Evolutionary conservation across 2,888 invertebrate species (phyloP).

Genomic region (Drosophila peninsularis): DNA sequence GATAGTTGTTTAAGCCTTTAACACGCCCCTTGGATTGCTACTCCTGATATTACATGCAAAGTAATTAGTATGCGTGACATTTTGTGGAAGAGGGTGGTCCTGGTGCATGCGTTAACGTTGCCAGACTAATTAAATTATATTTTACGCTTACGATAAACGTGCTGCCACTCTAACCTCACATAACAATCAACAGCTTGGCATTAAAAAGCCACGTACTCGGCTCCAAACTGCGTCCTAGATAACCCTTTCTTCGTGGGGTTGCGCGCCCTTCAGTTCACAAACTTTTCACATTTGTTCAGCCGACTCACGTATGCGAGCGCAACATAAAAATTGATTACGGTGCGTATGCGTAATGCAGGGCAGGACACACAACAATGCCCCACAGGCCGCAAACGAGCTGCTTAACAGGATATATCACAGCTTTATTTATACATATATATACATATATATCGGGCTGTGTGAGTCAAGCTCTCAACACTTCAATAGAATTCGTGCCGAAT

Average conservation of each 20-base stretch:
- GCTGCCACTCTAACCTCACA: slow-evolving; percentile 26
- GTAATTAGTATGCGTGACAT: slow-evolving; percentile 39
- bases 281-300: slow-evolving; percentile 63
- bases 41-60: slow-evolving; percentile 27
- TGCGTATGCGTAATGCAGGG: slow-evolving; percentile 62
- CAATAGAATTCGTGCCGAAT: slow-evolving; percentile 17
- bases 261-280: not conserved
- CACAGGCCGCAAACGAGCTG: slow-evolving; percentile 25
- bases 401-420: slow-evolving; percentile 10
- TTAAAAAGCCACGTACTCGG: slow-evolving; percentile 52
- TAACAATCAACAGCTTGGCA: slow-evolving; percentile 45
- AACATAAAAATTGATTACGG: slow-evolving; percentile 81
- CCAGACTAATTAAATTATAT: slow-evolving; percentile 75
- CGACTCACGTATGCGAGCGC: slow-evolving; percentile 73
- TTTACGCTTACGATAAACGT: slow-evolving; percentile 50
- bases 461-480: slow-evolving; percentile 4
- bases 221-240: slow-evolving; percentile 9
- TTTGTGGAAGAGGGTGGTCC: slow-evolving; percentile 6
- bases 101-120: slow-evolving; percentile 13
- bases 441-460: not conserved
- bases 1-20: not conserved
- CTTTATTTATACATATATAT: not conserved
- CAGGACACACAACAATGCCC: slow-evolving; percentile 21
- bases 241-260: slow-evolving; percentile 18
- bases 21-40: not conserved